Evolutionary conservation across 2,797 vertebrate species (phyloP).

Genomic region (Ibycter americanus): DNA sequence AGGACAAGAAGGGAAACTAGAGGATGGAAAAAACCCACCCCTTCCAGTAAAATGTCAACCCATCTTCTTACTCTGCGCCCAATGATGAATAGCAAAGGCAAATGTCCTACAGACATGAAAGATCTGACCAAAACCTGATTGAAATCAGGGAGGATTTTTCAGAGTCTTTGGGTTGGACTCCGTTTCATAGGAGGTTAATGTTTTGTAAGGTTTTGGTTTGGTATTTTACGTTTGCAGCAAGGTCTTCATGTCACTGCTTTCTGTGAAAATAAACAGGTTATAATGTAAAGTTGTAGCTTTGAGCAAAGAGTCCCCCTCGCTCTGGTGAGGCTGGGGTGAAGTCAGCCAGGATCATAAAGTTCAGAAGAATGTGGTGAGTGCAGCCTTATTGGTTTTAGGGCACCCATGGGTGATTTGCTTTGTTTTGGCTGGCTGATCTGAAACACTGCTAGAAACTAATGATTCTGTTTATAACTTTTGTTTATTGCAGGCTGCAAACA

Average conservation of each 20-base stretch:
- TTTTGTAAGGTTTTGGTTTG: not conserved
- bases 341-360: not conserved
- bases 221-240: not conserved
- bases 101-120: not conserved
- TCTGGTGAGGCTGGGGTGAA: not conserved
- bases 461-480: conserved; percentile 23
- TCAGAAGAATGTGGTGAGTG: not conserved
- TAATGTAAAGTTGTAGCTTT: not conserved
- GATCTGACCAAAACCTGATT: not conserved
- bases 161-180: not conserved
- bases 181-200: not conserved
- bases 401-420: not conserved
- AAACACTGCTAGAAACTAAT: conserved; percentile 8
- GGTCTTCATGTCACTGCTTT: not conserved
- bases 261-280: not conserved
- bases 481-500: conserved; percentile 92
- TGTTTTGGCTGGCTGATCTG: not conserved
- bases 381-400: not conserved
- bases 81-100: not conserved
- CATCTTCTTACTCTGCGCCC: not conserved
- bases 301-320: not conserved
- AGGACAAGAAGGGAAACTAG: not conserved
- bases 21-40: not conserved
- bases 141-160: not conserved
- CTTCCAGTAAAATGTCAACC: not conserved